phyloP scores from a whole-genome alignment of 1,140 invertebrate species.

The Nomia melanderi region DNA sequence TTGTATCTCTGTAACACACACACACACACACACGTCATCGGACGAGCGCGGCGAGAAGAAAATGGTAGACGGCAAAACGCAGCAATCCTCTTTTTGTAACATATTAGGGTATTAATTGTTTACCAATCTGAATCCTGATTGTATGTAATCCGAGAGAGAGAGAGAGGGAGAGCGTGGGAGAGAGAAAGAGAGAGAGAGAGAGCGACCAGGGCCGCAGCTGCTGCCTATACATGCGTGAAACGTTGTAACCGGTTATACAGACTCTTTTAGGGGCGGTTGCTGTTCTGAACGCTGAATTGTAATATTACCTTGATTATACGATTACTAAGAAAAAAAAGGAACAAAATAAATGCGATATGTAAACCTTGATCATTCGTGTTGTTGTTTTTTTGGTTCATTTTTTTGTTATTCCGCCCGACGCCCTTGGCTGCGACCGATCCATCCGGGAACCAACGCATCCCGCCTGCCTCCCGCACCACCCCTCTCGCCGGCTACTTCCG shows the following conservation, averaged over 20 bases:
- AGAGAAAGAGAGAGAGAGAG: background rate
- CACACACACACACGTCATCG: no score
- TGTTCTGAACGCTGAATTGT: slow-evolving; percentile 77
- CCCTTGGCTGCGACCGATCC: slow-evolving; percentile 45
- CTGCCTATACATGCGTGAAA: slow-evolving; percentile 65
- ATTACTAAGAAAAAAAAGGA: slow-evolving; percentile 78
- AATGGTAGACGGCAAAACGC: slow-evolving; percentile 52
- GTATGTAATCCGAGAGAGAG: slow-evolving; percentile 68
- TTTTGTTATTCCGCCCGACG: slow-evolving; percentile 16
- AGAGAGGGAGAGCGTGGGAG: no score
- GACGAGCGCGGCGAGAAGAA: slow-evolving; percentile 10
- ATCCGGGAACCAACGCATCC: slow-evolving; percentile 23
- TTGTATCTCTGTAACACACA: slow-evolving; percentile 75
- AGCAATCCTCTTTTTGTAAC: slow-evolving; percentile 75
- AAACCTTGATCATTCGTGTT: slow-evolving; percentile 63
- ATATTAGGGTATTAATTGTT: slow-evolving; percentile 77
- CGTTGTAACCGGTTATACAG: slow-evolving; percentile 37
- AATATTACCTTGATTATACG: slow-evolving; percentile 81
- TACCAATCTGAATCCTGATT: slow-evolving; percentile 72
- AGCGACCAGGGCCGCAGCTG: slow-evolving; percentile 75
- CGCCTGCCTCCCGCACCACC: background rate
- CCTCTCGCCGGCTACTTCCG: background rate
- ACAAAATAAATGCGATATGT: slow-evolving; percentile 77
- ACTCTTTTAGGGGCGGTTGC: slow-evolving; percentile 71
- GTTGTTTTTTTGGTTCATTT: slow-evolving; percentile 37